phyloP scores from a whole-genome alignment of 2,113 vertebrate genomes.

The Asarcornis scutulata region DNA sequence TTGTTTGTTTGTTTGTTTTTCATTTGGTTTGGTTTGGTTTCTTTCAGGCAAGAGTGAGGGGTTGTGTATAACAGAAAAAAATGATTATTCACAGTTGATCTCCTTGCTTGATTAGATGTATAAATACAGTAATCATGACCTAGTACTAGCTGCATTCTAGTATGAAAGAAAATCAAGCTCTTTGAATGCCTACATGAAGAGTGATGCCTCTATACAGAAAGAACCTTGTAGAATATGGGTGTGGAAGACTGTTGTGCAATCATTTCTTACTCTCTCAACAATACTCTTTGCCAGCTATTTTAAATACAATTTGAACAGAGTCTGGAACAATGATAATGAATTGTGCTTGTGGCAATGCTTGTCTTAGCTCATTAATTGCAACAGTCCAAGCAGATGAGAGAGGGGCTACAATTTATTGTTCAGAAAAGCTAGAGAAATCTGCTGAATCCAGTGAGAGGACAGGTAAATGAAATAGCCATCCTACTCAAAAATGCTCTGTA shows the following conservation, averaged over 20 bases:
- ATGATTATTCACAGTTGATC: not conserved
- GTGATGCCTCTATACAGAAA: not conserved
- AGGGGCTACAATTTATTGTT: not conserved
- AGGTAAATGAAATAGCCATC: not conserved
- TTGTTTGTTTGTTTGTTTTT: not conserved
- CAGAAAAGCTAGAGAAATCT: not conserved
- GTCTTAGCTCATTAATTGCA: not conserved
- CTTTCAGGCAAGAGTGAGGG: not conserved
- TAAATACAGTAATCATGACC: not conserved
- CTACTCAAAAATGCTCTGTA: not conserved
- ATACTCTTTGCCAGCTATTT: conserved; percentile 2
- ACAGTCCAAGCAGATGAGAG: not conserved
- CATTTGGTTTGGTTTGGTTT: not conserved
- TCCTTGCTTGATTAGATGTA: not conserved
- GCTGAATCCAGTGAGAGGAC: not conserved
- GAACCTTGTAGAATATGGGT: not conserved
- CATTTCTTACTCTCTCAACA: not conserved
- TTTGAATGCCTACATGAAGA: not conserved
- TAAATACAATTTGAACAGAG: not conserved
- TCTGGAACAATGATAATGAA: not conserved
- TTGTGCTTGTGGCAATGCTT: not conserved
- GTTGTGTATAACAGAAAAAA: not conserved
- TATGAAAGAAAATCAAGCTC: not conserved
- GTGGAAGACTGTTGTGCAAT: not conserved
- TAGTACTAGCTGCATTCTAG: not conserved